Evolutionary conservation across 2,888 invertebrate species (phyloP), one percentile per base, ranked within the genome.

Genomic region (Limnephilus marmoratus): DNA sequence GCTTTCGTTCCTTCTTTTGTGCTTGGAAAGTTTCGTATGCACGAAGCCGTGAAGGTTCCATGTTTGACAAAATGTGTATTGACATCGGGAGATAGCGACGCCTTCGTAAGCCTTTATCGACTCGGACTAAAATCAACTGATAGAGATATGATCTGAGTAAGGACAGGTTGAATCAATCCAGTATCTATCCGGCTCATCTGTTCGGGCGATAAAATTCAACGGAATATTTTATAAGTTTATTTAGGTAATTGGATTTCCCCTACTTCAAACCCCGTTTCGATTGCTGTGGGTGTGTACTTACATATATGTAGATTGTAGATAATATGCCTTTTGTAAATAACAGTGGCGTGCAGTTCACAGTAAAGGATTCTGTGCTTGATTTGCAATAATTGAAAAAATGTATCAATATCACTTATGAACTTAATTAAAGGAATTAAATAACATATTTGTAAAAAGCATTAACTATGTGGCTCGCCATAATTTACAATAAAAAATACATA

Each of bases 1-100:
- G 68, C 24, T 68, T n/a, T n/a, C n/a, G 24, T 68, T 7, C 68
- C 24, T 24, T 9, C 2, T n/a, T 68, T 68, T n/a, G 68, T 68
- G 68, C 24, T 68, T 68, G 24, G 24, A 68, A 68, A 68, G 68
- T 24, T 68, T 29, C 13, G 87, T 81, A 89, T 37, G 68, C 81
- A 89, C 29, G n/a, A 80, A 37, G 24, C 80, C 88, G 88, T 81
- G 88, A 89, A 81, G 11, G 81, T n/a, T 31, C 29, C 37, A 81
- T 37, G 88, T 91, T 90, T 86, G 91, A 92, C 92, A 91, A 92
- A 92, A 92, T 91, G 92, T 90, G 90, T 92, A 92, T 91, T 90
- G 92, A 92, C 92, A 90, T 41, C 31, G 80, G n/a, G 37, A 89
- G 91, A 91, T 90, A 90, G 68, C 45, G 41, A 85, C 90, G 91